Evolutionary conservation across 2,797 vertebrate species (phyloP), one percentile per base, ranked within the genome.

Genomic region (Crocodylus rhombifer): DNA sequence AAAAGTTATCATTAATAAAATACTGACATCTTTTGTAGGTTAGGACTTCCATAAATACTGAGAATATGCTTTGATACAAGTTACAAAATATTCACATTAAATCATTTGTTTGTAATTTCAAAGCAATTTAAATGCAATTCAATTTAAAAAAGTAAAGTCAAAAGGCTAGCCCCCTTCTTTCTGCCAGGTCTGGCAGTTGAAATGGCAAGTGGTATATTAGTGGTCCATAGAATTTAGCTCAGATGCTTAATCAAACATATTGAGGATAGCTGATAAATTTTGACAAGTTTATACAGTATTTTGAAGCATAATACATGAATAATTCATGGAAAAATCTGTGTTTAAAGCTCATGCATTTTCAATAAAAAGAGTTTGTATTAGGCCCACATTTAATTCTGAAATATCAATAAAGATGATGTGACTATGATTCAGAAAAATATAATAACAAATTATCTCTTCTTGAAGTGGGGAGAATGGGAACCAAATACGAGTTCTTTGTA

Each of bases 1-100:
- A 23, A 82, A 95, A 95, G 82, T 9, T n/a, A 87, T 95, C 71
- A 77, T 89, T 94, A 94, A 91, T 84, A 92, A 94, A 92, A 69
- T 84, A 95, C 28, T 88, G 86, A 96, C 67, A 71, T 93, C 23
- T 86, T 94, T 91, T 92, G 90, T 90, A 95, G 95, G 91, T 65
- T 83, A 94, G 91, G 85, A 83, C 51, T 76, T 91, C 83, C 87
- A 80, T 75, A 82, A 91, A 91, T n/a, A 65, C 13, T 33, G 80
- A 60, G 83, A 73, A 87, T 33, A 80, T 85, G 30, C 21, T 82
- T 87, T 94, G n/a, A 36, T 16, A 4, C 56, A 76, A 87, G 20
- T 82, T 62, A 77, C n/a, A 86, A 83, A 94, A 84, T 28, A 13
- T 20, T 91, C 42, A 60, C 75, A 85, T 87, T 82, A 87, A 91